Base-by-base conservation (phyloP, 2,113 vertebrate genomes). In the Amblyopsis rosae region DNA sequence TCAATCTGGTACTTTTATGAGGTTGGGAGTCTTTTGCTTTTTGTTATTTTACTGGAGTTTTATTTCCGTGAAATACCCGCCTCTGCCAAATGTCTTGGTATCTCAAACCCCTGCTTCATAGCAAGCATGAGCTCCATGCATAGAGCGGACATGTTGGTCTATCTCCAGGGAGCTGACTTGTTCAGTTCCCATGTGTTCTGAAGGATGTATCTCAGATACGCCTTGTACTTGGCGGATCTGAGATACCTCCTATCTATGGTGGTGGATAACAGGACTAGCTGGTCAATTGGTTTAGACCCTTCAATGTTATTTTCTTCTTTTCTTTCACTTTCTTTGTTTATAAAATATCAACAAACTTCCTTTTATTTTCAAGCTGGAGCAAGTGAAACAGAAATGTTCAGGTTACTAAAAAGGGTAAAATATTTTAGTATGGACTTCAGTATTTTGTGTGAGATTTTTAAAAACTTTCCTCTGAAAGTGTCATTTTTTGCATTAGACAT, bases 361-460 rank as follows among this genome's bases (percentile, higher is more conserved):
- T 71, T 73, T 41, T 3, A 33, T n/a, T 68, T 58, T 47, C 19
- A 13, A 26, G 33, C 26, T 12, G 60, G 32, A 76, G 64, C 49
- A 57, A 54, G 62, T 33, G 48, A 62, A n/a, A 47, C 51, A 45
- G 26, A 26, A 66, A 70, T 79, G 61, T 62, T 75, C 79, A 78
- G 59, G 70, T 67, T 59, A 78, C 75, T 61, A 68, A 69, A 60
- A 49, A 41, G 41, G 61, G 45, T 48, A 53, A 55, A 54, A 63
- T 65, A 75, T 67, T 71, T 87, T 63, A 71, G 86, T 80, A 76
- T 79, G 35, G 73, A 86, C 72, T 80, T 80, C 84, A 82, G 82
- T 85, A 67, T 90, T 82, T 73, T 78, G 71, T 10, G 70, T 86
- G 71, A 12, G n/a, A 59, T 41, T 61, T 55, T 50, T 12, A 15